A percentile compares a stretch with the other conserved stretches of the same genome.
Conservation (phyloP, 2,797 vertebrate genomes). For the Chelmon rostratus region DNA sequence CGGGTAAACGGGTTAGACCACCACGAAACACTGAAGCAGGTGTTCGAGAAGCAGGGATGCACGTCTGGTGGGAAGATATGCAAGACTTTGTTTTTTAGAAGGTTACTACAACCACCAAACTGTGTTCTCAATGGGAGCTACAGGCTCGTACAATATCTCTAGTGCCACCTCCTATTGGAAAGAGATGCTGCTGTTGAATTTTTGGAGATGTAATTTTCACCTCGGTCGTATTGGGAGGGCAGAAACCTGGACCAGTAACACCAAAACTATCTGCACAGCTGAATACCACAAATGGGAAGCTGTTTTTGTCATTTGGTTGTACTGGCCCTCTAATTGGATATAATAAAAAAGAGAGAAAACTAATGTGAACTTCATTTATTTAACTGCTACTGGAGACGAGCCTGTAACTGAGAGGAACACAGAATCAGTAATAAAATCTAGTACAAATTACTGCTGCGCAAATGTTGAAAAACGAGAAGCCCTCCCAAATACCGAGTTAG, state of each 20-base stretch:
- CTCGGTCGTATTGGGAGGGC: background rate
- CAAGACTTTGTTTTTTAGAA: background rate
- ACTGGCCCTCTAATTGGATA: background rate
- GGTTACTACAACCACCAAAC: background rate
- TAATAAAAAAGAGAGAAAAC: slow-evolving; percentile 9
- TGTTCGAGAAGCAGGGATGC: background rate
- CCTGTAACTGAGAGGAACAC: slow-evolving; percentile 11
- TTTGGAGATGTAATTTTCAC: background rate
- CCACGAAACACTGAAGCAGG: background rate
- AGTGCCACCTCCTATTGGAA: background rate
- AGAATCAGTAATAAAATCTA: slow-evolving; percentile 32
- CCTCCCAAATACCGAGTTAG: slow-evolving; percentile 41
- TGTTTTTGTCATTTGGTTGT: background rate
- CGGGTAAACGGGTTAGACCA: background rate
- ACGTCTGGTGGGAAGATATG: background rate
- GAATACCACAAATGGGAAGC: background rate
- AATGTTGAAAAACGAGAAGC: slow-evolving; percentile 35
- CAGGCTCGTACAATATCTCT: background rate
- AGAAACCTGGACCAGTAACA: background rate
- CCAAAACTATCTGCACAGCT: background rate
- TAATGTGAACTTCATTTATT: slow-evolving; percentile 7
- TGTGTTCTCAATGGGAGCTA: background rate
- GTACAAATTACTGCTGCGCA: slow-evolving; percentile 23
- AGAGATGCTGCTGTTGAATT: slow-evolving; percentile 1
- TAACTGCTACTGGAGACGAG: background rate